Conservation (phyloP, 2,888 invertebrate species). For the Drosophila quinaria region DNA sequence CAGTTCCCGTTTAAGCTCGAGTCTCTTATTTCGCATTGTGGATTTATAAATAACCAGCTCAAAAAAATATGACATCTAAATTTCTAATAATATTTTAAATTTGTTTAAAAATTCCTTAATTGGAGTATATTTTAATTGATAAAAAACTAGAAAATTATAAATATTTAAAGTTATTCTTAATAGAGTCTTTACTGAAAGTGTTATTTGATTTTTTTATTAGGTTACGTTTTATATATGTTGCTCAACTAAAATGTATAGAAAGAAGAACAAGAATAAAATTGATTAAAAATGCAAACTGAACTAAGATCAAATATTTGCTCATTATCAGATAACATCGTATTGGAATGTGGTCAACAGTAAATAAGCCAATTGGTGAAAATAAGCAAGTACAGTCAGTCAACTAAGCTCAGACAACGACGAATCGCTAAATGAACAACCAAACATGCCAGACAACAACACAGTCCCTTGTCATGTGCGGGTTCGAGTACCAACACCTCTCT, state of each 20-base stretch:
- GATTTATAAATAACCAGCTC: too few relatives aligned
- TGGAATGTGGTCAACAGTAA: conserved; percentile 20
- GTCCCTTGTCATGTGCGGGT: conserved; percentile 30
- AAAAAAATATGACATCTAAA: too few relatives aligned
- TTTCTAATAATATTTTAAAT: too few relatives aligned
- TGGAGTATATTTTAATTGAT: too few relatives aligned
- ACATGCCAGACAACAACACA: conserved; percentile 43
- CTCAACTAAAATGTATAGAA: background rate
- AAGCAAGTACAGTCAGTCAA: conserved; percentile 21
- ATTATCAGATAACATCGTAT: conserved; percentile 9
- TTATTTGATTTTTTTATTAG: too few relatives aligned
- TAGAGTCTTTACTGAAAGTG: too few relatives aligned
- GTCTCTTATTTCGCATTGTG: conserved; percentile 10
- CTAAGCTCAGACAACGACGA: conserved; percentile 10
- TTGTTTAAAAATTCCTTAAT: too few relatives aligned
- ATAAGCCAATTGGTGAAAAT: conserved; percentile 11
- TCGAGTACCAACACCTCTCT: conserved; percentile 8
- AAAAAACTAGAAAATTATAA: too few relatives aligned
- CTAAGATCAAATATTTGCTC: background rate
- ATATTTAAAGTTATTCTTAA: too few relatives aligned
- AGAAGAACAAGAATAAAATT: background rate
- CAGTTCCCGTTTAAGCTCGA: conserved; percentile 17
- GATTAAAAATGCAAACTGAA: conserved; percentile 6
- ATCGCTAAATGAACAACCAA: conserved; percentile 55
- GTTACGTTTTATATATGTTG: too few relatives aligned